These are phyloP conservation scores for Scyliorhinus canicula DNA, from an alignment of 2,797 vertebrate species.

Conservation along the genomic window DNA sequence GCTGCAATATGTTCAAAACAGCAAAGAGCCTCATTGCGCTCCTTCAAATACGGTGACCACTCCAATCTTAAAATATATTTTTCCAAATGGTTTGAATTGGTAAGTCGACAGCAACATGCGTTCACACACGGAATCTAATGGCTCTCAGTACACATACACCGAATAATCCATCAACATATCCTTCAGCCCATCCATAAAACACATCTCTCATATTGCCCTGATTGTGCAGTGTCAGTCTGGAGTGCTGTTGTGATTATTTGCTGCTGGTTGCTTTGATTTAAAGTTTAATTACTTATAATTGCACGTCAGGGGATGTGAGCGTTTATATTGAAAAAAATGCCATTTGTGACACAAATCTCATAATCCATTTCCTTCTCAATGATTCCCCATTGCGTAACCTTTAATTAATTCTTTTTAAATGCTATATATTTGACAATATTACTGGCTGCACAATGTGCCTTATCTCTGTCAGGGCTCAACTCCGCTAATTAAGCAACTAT, in stretches of 20 bases:
- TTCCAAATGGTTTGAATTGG: background rate
- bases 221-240: background rate
- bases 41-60: background rate
- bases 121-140: background rate
- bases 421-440: background rate
- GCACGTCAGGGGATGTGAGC: background rate
- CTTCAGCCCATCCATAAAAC: background rate
- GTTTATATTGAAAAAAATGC: background rate
- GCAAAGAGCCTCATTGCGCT: background rate
- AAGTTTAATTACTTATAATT: background rate
- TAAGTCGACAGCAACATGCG: background rate
- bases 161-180: background rate
- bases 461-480: background rate
- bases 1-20: background rate
- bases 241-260: background rate
- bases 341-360: background rate
- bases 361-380: constrained; percentile 1
- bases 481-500: background rate
- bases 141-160: background rate
- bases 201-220: background rate
- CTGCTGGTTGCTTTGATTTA: background rate
- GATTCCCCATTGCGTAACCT: background rate
- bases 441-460: background rate
- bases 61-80: background rate
- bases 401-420: constrained; percentile 1